Evolutionary conservation across 1,140 invertebrate species (phyloP).

Genomic region (Vanessa tameamea): DNA sequence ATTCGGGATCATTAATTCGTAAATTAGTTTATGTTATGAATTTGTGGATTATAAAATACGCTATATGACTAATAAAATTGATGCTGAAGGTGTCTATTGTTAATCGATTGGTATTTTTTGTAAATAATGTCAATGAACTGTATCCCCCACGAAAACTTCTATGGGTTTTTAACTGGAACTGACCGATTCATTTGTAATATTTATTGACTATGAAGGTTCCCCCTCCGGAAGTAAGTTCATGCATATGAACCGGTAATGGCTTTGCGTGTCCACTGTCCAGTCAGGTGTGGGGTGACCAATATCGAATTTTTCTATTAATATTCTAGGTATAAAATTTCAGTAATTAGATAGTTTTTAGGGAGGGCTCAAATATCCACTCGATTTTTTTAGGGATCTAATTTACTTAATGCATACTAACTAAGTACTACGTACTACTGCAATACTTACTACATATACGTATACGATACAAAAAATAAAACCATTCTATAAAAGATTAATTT

Average conservation of each 20-base stretch:
- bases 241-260: constrained; percentile 34
- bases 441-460: background rate
- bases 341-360: constrained; percentile 34
- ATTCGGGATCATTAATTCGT: too few relatives aligned
- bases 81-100: background rate
- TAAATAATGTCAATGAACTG: constrained; percentile 43
- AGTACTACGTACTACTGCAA: too few relatives aligned
- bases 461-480: too few relatives aligned
- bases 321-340: constrained; percentile 36
- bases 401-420: background rate
- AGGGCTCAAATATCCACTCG: background rate
- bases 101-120: background rate
- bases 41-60: too few relatives aligned
- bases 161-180: constrained; percentile 43
- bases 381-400: background rate
- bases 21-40: too few relatives aligned
- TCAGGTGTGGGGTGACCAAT: constrained; percentile 36
- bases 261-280: constrained; percentile 43
- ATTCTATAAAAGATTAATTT: too few relatives aligned
- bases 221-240: constrained; percentile 50
- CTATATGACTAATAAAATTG: too few relatives aligned
- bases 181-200: constrained; percentile 50
- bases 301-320: constrained; percentile 28
- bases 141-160: constrained; percentile 34
- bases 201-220: constrained; percentile 44